phyloP scores from a whole-genome alignment of 2,113 vertebrate species.

The Orycteropus afer region DNA sequence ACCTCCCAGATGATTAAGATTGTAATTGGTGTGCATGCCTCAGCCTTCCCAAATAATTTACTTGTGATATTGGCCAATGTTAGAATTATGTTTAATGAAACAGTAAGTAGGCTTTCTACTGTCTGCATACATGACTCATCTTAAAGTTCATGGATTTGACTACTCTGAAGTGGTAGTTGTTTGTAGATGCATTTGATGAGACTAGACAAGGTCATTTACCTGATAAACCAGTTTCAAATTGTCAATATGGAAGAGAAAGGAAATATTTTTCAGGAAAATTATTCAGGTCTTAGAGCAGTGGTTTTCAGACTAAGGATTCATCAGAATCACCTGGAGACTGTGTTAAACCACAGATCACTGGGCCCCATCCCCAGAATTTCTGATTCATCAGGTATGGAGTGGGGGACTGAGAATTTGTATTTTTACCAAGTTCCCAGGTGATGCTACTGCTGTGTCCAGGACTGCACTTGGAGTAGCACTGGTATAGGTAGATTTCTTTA shows the following conservation, averaged over 20 bases:
- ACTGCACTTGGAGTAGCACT: constrained; percentile 18
- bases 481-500: constrained; percentile 7
- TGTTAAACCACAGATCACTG: constrained; percentile 34
- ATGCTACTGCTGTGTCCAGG: background rate
- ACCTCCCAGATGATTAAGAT: background rate
- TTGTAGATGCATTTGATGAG: background rate
- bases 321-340: background rate
- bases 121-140: background rate
- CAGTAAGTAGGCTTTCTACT: background rate
- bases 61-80: constrained; percentile 17
- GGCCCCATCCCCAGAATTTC: background rate
- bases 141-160: background rate
- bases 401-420: background rate
- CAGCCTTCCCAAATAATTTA: constrained; percentile 34
- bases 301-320: constrained; percentile 4
- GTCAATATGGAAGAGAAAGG: background rate
- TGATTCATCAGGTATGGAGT: background rate
- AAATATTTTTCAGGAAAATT: constrained; percentile 33
- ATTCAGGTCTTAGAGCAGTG: background rate
- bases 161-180: constrained; percentile 7
- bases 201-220: constrained; percentile 38
- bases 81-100: constrained; percentile 45
- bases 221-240: constrained; percentile 38
- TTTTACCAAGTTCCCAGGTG: constrained; percentile 33
- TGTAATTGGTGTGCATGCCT: constrained; percentile 18